Conservation (phyloP, 2,797 vertebrate species). For the Diplodus puntazzo region DNA sequence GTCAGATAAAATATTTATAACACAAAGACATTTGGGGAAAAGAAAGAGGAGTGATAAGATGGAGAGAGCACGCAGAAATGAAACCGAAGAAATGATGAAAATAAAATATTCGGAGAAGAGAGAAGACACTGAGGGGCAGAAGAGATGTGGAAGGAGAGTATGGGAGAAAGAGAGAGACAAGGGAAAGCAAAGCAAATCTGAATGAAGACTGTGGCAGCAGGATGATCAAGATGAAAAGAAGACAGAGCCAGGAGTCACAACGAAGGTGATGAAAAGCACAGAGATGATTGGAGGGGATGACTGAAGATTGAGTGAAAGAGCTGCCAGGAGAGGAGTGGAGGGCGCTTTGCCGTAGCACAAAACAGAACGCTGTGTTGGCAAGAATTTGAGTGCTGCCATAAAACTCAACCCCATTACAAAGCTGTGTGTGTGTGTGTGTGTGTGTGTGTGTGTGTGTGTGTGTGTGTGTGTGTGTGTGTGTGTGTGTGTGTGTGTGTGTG, state of each 20-base stretch:
- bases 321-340: neutral
- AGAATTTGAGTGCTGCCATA: slow-evolving; percentile 75
- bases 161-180: neutral
- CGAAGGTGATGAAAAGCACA: slow-evolving; percentile 49
- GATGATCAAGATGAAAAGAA: slow-evolving; percentile 22
- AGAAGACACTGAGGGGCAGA: neutral
- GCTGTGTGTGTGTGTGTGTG: neutral
- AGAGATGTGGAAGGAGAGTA: neutral
- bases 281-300: slow-evolving; percentile 41
- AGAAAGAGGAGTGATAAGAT: neutral
- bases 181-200: slow-evolving; percentile 31
- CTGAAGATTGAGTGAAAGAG: slow-evolving; percentile 21
- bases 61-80: neutral
- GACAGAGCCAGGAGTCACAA: slow-evolving; percentile 26
- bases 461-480: neutral
- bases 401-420: slow-evolving; percentile 62
- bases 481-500: too few relatives aligned
- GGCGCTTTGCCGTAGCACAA: slow-evolving; percentile 4
- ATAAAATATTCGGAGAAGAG: slow-evolving; percentile 43
- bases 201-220: slow-evolving; percentile 12
- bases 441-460: neutral
- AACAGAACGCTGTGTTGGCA: slow-evolving; percentile 65
- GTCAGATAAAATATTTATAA: slow-evolving; percentile 56
- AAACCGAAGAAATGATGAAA: slow-evolving; percentile 33
- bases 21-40: slow-evolving; percentile 11